phyloP scores from a whole-genome alignment of 2,888 invertebrate genomes.

The Eristalis pertinax region DNA sequence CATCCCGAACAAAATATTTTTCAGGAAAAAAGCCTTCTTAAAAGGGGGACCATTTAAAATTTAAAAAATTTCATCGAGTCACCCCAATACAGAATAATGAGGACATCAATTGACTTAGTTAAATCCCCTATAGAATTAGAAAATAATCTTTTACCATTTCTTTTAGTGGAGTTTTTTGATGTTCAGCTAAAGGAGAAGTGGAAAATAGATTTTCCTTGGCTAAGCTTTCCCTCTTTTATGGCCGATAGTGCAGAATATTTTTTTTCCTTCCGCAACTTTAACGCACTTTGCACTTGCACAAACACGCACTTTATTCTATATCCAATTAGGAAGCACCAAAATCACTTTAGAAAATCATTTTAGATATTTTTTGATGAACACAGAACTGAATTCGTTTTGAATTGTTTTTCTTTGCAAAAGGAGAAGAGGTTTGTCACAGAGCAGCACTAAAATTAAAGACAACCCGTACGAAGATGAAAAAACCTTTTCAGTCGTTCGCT shows the following conservation, averaged over 20 bases:
- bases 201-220: conserved; percentile 32
- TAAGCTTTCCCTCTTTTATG: conserved; percentile 20
- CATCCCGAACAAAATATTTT: conserved; percentile 38
- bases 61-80: background rate
- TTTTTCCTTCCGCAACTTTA: conserved; percentile 29
- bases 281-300: conserved; percentile 59
- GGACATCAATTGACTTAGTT: conserved; percentile 19
- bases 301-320: conserved; percentile 14
- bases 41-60: background rate
- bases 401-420: conserved; percentile 3
- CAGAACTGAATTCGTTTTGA: background rate
- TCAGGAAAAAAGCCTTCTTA: background rate
- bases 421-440: conserved; percentile 46
- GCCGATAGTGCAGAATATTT: conserved; percentile 15
- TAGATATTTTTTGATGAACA: background rate
- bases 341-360: conserved; percentile 41
- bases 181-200: conserved; percentile 11
- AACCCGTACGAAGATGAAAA: conserved; percentile 55
- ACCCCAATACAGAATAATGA: conserved; percentile 12
- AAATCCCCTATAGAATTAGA: background rate
- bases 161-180: conserved; percentile 19
- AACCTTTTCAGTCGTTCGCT: conserved; percentile 64
- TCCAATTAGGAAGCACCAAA: background rate
- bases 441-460: conserved; percentile 60
- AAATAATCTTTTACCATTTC: conserved; percentile 58